phyloP scores from a whole-genome alignment of 2,113 vertebrate genomes.

The Rhegmatorhina hoffmannsi region DNA sequence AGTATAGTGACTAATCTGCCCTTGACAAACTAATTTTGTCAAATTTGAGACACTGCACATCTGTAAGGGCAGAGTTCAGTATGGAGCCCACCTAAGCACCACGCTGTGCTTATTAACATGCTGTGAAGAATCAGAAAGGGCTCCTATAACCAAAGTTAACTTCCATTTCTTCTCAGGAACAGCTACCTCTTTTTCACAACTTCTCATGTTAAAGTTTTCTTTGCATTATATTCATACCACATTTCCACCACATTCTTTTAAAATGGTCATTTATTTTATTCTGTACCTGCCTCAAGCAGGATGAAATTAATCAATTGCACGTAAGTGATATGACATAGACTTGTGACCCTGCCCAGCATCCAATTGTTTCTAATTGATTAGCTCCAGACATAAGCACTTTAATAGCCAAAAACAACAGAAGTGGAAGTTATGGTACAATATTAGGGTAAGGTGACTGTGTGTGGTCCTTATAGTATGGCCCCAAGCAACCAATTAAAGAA shows the following conservation, averaged over 20 bases:
- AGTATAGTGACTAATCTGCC: not conserved
- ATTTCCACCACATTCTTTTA: conserved; percentile 53
- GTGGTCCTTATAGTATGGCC: conserved; percentile 53
- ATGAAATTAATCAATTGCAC: conserved; percentile 66
- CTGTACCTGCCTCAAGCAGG: conserved; percentile 56
- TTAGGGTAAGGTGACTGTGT: conserved; percentile 31
- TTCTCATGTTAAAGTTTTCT: conserved; percentile 56
- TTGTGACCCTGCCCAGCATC: conserved; percentile 63
- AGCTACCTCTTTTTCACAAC: conserved; percentile 49
- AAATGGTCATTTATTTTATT: conserved; percentile 42
- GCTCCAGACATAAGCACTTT: conserved; percentile 57
- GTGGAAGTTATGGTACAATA: conserved; percentile 36
- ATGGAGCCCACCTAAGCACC: not conserved
- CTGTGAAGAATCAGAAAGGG: not conserved
- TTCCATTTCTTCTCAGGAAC: conserved; percentile 13
- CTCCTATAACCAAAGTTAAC: not conserved
- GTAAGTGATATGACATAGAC: conserved; percentile 39
- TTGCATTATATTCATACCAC: conserved; percentile 41
- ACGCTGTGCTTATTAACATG: not conserved
- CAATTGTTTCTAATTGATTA: conserved; percentile 69
- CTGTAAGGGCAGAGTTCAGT: not conserved
- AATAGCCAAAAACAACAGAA: conserved; percentile 64
- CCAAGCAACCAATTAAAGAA: conserved; percentile 64
- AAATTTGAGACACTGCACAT: not conserved
- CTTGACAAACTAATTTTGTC: not conserved